Base-by-base conservation (phyloP, 2,797 vertebrate genomes). In the Catamblyrhynchus diadema region DNA sequence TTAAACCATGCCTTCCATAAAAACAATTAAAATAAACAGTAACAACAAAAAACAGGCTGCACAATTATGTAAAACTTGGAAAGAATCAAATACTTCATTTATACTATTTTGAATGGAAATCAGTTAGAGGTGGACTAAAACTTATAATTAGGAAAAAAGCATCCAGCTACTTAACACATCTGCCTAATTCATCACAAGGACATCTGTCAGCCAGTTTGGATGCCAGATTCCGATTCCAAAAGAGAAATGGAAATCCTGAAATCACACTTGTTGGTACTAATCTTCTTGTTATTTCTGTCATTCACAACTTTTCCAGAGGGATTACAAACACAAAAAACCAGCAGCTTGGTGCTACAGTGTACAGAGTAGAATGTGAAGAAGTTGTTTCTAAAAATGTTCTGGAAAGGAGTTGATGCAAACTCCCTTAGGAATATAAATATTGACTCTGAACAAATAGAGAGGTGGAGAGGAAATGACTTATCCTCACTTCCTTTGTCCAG, bases 1-100 rank as follows among this genome's bases (percentile, higher is more conserved):
- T 97, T 86, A 72, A 93, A 93, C 77, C 82, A 96, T 96, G 96
- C 96, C 92, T 97, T 97, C 97, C 12, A 20, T 67, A 60, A 86
- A 61, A 83, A 69, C 19, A n/a, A 57, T 71, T 64, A 27, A 47
- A 95, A 48, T 19, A 64, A 88, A 42, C 35, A 65, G 33, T 28
- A 65, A 24, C 15, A 4, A 84, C 21, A 53, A 37, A 19, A 32
- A 25, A 12, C 88, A 95, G 95, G 65, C 86, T 95, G 87, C 86
- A 85, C 65, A 90, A 84, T 92, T 72, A 78, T 74, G 42, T 66
- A 71, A 92, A 94, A 87, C 67, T 66, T 75, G 59, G 88, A 88
- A 88, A 56, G 66, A 77, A 95, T 93, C 53, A 90, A 81, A 65
- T 72, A 27, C 48, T 97, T 96, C 30, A 25, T 91, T 95, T 96